These are phyloP conservation scores for Oryctes rhinoceros DNA, from an alignment of 1,140 invertebrate genomes.

Conservation along the genomic window DNA sequence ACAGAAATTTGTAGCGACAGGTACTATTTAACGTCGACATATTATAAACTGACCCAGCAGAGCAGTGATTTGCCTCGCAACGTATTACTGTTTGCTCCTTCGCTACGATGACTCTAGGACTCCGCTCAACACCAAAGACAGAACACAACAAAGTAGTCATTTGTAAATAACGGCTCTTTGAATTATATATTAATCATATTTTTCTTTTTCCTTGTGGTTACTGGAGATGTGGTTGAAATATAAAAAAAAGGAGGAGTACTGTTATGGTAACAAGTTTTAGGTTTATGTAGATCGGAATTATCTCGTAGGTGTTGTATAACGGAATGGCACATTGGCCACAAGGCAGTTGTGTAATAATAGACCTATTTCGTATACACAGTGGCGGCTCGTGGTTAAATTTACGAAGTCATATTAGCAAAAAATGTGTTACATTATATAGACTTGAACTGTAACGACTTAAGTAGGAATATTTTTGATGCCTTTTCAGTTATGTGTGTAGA, in stretches of 20 bases:
- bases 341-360: neutral
- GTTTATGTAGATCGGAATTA: neutral
- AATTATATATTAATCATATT: constrained; percentile 29
- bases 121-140: neutral
- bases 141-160: neutral
- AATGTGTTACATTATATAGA: too few relatives aligned
- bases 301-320: neutral
- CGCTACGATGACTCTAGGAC: neutral
- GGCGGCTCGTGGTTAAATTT: too few relatives aligned
- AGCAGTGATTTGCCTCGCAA: neutral
- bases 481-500: too few relatives aligned
- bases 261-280: constrained; percentile 16
- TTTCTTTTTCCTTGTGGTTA: neutral
- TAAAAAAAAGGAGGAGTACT: constrained; percentile 9
- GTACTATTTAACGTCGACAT: neutral
- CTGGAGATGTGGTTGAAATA: neutral
- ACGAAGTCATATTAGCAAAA: too few relatives aligned
- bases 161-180: constrained; percentile 24
- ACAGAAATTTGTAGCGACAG: neutral
- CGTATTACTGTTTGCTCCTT: neutral
- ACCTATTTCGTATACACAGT: neutral
- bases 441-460: too few relatives aligned
- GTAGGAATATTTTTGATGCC: too few relatives aligned
- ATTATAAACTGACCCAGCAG: neutral
- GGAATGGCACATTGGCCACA: neutral